A percentile compares a stretch with the other conserved stretches of the same genome.
These are phyloP conservation scores for Liparis tanakae DNA, from an alignment of 2,797 vertebrate species.

Conservation along the genomic window DNA sequence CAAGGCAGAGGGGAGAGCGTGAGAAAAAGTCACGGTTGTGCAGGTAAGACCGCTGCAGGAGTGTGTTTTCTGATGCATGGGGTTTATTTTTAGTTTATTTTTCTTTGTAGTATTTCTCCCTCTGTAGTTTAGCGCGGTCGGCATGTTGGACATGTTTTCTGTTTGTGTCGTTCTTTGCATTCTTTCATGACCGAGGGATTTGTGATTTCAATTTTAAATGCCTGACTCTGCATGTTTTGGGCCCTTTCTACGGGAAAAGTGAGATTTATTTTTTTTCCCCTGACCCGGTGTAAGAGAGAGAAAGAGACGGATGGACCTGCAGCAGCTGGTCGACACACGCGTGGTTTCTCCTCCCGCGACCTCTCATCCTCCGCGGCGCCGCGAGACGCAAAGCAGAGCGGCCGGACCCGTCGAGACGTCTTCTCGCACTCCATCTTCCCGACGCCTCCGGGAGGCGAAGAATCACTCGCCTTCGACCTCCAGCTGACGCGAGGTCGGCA, in stretches of 20 bases:
- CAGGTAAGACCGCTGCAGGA: slow-evolving; percentile 68
- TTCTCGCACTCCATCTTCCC: too few relatives aligned
- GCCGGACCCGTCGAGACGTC: too few relatives aligned
- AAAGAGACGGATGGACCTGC: too few relatives aligned
- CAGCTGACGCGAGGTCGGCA: too few relatives aligned
- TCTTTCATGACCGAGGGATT: neutral
- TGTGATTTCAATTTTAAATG: slow-evolving; percentile 12
- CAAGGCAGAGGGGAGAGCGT: slow-evolving; percentile 54
- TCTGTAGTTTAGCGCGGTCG: neutral
- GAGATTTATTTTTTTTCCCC: too few relatives aligned
- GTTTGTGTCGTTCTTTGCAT: neutral
- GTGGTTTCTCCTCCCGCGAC: too few relatives aligned
- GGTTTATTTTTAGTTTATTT: neutral
- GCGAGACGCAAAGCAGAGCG: too few relatives aligned
- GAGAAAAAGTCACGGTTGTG: slow-evolving; percentile 47
- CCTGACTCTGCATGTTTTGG: slow-evolving; percentile 24
- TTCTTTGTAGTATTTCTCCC: neutral
- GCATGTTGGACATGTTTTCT: neutral
- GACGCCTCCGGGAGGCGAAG: too few relatives aligned
- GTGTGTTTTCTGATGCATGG: slow-evolving; percentile 9
- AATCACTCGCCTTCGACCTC: too few relatives aligned
- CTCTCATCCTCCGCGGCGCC: too few relatives aligned
- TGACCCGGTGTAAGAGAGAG: too few relatives aligned
- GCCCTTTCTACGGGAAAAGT: slow-evolving; percentile 7
- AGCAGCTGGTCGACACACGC: too few relatives aligned